These are phyloP conservation scores for Neodiprion virginianus DNA, from an alignment of 1,140 invertebrate species.

Conservation along the genomic window DNA sequence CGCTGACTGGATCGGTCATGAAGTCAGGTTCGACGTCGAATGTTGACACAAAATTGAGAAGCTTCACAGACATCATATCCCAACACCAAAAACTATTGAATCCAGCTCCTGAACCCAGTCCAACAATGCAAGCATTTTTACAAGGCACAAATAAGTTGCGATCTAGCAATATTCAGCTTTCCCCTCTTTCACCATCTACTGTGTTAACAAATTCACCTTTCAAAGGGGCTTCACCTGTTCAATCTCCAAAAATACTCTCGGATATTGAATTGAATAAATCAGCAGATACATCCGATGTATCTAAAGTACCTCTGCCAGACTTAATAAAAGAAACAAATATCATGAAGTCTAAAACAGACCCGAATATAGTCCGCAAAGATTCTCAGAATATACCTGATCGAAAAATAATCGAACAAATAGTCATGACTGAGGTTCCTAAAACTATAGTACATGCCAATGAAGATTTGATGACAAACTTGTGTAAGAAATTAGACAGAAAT, in stretches of 20 bases:
- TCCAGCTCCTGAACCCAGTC: slow-evolving; percentile 77
- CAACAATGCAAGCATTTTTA: slow-evolving; percentile 77
- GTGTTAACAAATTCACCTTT: slow-evolving; percentile 29
- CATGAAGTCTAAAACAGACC: slow-evolving; percentile 45
- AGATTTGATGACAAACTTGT: slow-evolving; percentile 12
- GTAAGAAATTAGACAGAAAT: background rate
- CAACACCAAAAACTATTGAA: slow-evolving; percentile 88
- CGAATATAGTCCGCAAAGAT: slow-evolving; percentile 25
- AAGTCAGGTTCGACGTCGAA: slow-evolving; percentile 87
- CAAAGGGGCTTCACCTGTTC: slow-evolving; percentile 41
- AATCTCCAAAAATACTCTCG: slow-evolving; percentile 15
- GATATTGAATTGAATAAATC: background rate
- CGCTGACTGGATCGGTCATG: slow-evolving; percentile 69
- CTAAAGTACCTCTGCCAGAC: slow-evolving; percentile 49
- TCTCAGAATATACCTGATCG: slow-evolving; percentile 11
- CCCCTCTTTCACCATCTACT: slow-evolving; percentile 47
- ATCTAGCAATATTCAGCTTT: slow-evolving; percentile 41
- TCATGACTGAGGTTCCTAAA: slow-evolving; percentile 27
- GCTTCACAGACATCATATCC: slow-evolving; percentile 83
- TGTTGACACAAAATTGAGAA: slow-evolving; percentile 82
- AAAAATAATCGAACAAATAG: slow-evolving; percentile 18
- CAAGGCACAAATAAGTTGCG: slow-evolving; percentile 62
- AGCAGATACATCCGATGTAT: slow-evolving; percentile 16
- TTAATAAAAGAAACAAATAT: slow-evolving; percentile 56
- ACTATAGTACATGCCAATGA: slow-evolving; percentile 24